phyloP scores from a whole-genome alignment of 37 sponge, comb jelly and placozoan genomes.

The Cliona cf. orientalis region DNA sequence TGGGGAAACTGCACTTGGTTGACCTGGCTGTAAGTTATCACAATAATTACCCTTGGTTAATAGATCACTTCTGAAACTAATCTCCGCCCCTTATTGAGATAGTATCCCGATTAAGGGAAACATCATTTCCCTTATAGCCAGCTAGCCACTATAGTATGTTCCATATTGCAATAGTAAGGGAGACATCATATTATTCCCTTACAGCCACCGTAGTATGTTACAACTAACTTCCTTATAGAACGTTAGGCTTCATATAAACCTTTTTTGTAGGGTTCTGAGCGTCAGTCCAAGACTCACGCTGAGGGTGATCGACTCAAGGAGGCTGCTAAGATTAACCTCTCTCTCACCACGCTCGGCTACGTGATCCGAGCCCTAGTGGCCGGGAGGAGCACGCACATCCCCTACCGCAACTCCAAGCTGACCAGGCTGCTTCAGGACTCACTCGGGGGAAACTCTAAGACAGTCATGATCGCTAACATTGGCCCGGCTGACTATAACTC shows the following conservation, averaged over 20 bases:
- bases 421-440: slow-evolving; percentile 98
- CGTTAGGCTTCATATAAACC: background rate
- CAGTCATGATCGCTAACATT: slow-evolving; percentile 99
- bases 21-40: slow-evolving; percentile 86
- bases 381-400: slow-evolving; percentile 90
- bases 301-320: slow-evolving; percentile 85
- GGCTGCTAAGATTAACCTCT: slow-evolving; percentile 95
- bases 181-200: no score
- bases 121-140: background rate
- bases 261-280: slow-evolving; percentile 85
- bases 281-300: slow-evolving; percentile 89
- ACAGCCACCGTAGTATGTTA: background rate
- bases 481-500: slow-evolving; percentile 96
- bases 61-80: no score
- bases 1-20: slow-evolving; percentile 98
- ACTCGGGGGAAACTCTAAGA: slow-evolving; percentile 98
- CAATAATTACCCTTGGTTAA: no score
- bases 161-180: no score
- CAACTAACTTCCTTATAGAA: background rate
- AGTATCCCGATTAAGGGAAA: background rate
- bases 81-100: no score
- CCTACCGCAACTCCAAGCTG: slow-evolving; percentile 96
- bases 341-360: slow-evolving; percentile 92
- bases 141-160: no score
- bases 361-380: slow-evolving; percentile 98